Base-by-base conservation (phyloP, 2,113 vertebrate species). In the Athene cunicularia region DNA sequence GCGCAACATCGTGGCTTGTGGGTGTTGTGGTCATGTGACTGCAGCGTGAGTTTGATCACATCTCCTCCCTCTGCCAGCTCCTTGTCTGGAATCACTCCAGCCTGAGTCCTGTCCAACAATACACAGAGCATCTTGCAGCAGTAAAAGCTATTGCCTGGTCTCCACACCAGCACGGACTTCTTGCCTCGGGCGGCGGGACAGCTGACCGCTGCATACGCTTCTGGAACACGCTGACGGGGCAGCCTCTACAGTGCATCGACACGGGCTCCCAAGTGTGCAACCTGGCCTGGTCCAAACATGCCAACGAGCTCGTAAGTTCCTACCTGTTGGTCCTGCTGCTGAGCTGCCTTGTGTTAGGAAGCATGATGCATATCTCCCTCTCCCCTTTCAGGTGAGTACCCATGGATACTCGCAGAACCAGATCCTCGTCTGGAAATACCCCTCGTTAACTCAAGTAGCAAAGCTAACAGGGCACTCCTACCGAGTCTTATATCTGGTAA, bases 111-210 rank as follows among this genome's bases (percentile, higher is more conserved):
- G 99, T 99, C 89, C 99, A 99, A 53, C 99, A 99, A 89, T 99
- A 99, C 98, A 99, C 99, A 0, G 99, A 99, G 97, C 99, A 99
- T 93, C 98, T 99, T 70, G 99, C 99, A 1, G 99, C 99, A 4
- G 99, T 99, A 28, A 99, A 99, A 97, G 99, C 99, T 45, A 99
- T 99, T 0, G 99, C 99, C 63, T 99, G 99, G 99, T 99, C 99
- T 21, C 99, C 99, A 0, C 99, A 99, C 96, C 99, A 99, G 96
- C 99, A 99, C 0, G 99, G 99, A 23, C 98, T 99, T 62, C 97
- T 99, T 47, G 99, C 99, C 2, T 99, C 99, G 0, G 99, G 99
- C 0, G 99, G 99, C 0, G 99, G 99, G 60, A 99, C 99, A 0
- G 99, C 99, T 0, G 99, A 99, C 97, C 99, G 99, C 95, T 99